phyloP scores from a whole-genome alignment of 2,797 vertebrate genomes.

The Mus minutoides region DNA sequence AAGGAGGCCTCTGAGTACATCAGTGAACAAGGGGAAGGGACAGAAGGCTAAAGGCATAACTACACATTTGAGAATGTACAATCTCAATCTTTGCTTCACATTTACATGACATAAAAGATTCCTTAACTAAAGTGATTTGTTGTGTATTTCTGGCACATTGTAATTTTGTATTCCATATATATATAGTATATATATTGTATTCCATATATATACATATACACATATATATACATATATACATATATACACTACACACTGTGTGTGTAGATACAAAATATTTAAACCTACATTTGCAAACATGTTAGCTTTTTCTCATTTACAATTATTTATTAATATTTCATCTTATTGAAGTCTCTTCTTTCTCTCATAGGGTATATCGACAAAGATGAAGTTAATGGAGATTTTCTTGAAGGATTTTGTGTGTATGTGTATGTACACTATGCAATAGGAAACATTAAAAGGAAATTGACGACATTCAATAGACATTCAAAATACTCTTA shows the following conservation, averaged over 20 bases:
- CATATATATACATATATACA: too few relatives aligned
- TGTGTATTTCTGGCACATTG: constrained; percentile 16
- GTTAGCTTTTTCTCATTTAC: neutral
- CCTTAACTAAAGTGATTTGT: constrained; percentile 42
- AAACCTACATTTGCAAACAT: neutral
- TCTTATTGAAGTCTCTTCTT: neutral
- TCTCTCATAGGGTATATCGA: neutral
- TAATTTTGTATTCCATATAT: constrained; percentile 9
- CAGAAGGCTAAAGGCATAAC: neutral
- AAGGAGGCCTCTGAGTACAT: neutral
- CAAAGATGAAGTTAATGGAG: constrained; percentile 38
- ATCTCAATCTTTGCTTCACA: neutral
- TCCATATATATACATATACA: neutral
- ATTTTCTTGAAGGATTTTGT: constrained; percentile 16
- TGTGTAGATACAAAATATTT: neutral
- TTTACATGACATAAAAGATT: neutral
- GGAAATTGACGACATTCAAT: neutral
- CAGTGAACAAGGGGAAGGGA: neutral
- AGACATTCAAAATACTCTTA: constrained; percentile 17
- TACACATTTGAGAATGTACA: neutral
- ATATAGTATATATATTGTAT: neutral
- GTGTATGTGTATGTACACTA: neutral
- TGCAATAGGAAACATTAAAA: constrained; percentile 41
- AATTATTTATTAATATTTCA: neutral
- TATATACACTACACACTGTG: too few relatives aligned